Evolutionary conservation across 2,113 vertebrate genomes (phyloP).

Genomic region (Mustela nigripes): DNA sequence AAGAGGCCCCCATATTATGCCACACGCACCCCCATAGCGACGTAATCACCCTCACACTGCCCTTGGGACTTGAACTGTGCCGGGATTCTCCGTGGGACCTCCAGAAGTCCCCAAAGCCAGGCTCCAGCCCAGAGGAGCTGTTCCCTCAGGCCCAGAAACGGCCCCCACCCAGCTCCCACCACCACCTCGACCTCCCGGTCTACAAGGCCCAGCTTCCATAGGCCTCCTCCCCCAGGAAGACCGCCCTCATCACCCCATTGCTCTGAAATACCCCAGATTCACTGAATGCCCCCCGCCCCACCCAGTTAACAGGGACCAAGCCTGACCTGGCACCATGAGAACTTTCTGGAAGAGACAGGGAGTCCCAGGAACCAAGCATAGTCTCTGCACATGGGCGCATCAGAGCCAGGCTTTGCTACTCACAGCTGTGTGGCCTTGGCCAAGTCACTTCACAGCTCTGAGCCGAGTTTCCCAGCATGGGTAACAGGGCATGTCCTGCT

Average conservation of each 20-base stretch:
- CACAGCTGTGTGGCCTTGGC: neutral
- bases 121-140: fast-evolving
- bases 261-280: neutral
- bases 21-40: fast-evolving
- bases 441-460: neutral
- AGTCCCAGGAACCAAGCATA: fast-evolving
- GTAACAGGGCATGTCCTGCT: too few relatives aligned
- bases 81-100: neutral
- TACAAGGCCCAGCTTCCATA: fast-evolving
- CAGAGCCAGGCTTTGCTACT: fast-evolving
- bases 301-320: neutral
- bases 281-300: fast-evolving
- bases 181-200: fast-evolving
- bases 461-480: neutral
- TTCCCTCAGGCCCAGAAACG: neutral
- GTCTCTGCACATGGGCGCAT: fast-evolving
- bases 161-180: neutral
- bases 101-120: neutral
- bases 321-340: fast-evolving
- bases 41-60: fast-evolving
- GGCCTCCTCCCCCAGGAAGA: neutral
- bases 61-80: fast-evolving
- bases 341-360: neutral
- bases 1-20: neutral
- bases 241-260: neutral